Percentiles rank a stretch among this genome's conserved stretches.
phyloP scores from a whole-genome alignment of 1,140 invertebrate species.

The Laodelphax striatellus region DNA sequence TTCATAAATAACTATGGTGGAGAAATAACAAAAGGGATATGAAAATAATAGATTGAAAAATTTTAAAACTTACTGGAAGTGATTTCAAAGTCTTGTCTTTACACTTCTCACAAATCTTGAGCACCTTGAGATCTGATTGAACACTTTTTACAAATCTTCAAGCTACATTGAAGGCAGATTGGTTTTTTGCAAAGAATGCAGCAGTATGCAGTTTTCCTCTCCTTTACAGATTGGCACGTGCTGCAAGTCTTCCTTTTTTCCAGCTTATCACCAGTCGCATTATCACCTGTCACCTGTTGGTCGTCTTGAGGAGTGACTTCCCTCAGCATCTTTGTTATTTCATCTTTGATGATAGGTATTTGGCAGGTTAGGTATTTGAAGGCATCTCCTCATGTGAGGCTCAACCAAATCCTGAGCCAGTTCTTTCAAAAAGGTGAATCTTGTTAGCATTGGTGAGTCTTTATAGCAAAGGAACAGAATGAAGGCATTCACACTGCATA shows the following conservation, averaged over 20 bases:
- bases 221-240: slow-evolving; percentile 5
- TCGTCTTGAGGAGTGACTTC: not conserved
- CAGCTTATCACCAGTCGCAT: slow-evolving; percentile 1
- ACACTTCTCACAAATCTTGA: too few species aligned
- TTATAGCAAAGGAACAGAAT: slow-evolving; percentile 8
- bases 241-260: slow-evolving; percentile 5
- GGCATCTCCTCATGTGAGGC: slow-evolving; percentile 23
- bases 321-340: not conserved
- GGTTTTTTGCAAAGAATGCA: slow-evolving; percentile 2
- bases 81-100: too few species aligned
- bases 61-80: too few species aligned
- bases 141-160: not conserved
- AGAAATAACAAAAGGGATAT: too few species aligned
- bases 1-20: too few species aligned
- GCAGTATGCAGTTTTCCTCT: slow-evolving; percentile 5
- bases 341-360: not conserved
- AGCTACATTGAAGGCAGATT: slow-evolving; percentile 5
- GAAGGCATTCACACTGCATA: slow-evolving; percentile 18
- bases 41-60: too few species aligned
- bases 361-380: not conserved
- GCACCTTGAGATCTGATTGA: too few species aligned
- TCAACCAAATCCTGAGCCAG: slow-evolving; percentile 15
- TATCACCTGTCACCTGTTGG: not conserved
- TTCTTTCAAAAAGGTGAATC: slow-evolving; percentile 20
- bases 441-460: slow-evolving; percentile 7